Base-by-base conservation (phyloP, 2,888 invertebrate genomes). In the Trypoxylon attenuatum region DNA sequence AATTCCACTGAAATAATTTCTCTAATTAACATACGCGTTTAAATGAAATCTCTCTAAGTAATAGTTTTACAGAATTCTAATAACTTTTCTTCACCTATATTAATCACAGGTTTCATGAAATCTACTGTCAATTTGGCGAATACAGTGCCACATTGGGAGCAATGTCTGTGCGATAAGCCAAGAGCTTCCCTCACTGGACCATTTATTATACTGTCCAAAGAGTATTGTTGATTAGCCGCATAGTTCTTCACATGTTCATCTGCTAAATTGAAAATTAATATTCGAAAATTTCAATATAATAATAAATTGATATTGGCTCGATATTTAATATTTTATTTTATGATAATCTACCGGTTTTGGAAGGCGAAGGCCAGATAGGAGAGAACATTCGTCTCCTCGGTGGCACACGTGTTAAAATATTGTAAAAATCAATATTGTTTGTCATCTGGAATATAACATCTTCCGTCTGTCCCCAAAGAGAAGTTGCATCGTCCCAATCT, bases 81-180 rank as follows among this genome's bases (percentile, higher is more conserved):
- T n/a, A n/a, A n/a, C n/a, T n/a, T n/a, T n/a, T n/a, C n/a, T n/a
- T n/a, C n/a, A 93, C 94, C 92, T 82, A 90, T 88, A 58, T 91
- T 87, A 2, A 91, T 91, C 19, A 92, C 94, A 0, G 95, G 94
- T 82, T 92, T 94, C 95, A 95, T 95, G 80, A 95, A 95, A 82
- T 95, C 95, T 4, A 75, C 90, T 5, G 81, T 75, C 29, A 94
- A 88, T 22, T 87, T 84, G 19, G 82, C 71, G 79, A 94, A 95
- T 0, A 94, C 94, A 0, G 63, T 45, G 3, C 74, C 59, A 5
- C 91, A 89, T 79, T 91, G 91, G 0, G 88, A 89, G 51, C 92
- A 92, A 92, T 94, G 96, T 3, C 16, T 49, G 0, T 52, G 56
- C 1, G 64, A 42, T 49, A 96, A 91, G 1, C 88, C 87, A 0